phyloP scores from a whole-genome alignment of 2,888 invertebrate species.

The Uropetala carovei region DNA sequence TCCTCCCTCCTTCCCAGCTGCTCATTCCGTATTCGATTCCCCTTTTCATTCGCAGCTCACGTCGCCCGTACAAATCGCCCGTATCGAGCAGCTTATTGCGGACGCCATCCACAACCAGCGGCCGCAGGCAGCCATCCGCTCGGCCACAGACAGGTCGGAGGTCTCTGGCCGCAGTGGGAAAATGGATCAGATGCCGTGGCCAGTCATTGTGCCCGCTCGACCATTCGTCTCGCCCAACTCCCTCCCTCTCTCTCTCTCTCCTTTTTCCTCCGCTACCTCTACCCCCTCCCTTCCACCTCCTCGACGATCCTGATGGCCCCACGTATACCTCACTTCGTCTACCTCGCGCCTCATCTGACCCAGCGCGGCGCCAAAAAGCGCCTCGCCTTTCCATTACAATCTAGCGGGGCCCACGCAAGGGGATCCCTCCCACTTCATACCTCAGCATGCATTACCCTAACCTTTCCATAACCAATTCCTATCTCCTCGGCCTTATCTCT shows the following conservation, averaged over 20 bases:
- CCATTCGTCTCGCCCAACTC: not conserved
- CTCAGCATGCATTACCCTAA: not conserved
- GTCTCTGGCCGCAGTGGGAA: no score
- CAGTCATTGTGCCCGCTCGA: not conserved
- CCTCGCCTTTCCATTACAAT: not conserved
- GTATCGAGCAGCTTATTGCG: conserved; percentile 33
- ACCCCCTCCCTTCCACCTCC: not conserved
- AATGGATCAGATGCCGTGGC: not conserved
- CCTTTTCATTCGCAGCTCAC: conserved; percentile 55
- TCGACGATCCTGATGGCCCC: not conserved
- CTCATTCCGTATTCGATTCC: conserved; percentile 38
- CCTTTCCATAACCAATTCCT: conserved; percentile 25
- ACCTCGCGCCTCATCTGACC: not conserved
- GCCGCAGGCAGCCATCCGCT: not conserved
- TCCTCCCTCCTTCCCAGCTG: not conserved
- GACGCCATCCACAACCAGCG: not conserved
- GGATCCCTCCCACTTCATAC: not conserved
- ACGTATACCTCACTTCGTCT: not conserved
- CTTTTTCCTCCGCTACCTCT: not conserved
- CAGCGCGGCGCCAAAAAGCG: not conserved
- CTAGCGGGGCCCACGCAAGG: no score
- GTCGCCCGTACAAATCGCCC: conserved; percentile 55
- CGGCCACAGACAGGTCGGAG: not conserved
- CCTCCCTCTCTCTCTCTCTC: not conserved
- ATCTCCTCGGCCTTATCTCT: not conserved